These are phyloP conservation scores for Xiphophorus hellerii DNA, from an alignment of 2,113 vertebrate genomes.

Conservation along the genomic window DNA sequence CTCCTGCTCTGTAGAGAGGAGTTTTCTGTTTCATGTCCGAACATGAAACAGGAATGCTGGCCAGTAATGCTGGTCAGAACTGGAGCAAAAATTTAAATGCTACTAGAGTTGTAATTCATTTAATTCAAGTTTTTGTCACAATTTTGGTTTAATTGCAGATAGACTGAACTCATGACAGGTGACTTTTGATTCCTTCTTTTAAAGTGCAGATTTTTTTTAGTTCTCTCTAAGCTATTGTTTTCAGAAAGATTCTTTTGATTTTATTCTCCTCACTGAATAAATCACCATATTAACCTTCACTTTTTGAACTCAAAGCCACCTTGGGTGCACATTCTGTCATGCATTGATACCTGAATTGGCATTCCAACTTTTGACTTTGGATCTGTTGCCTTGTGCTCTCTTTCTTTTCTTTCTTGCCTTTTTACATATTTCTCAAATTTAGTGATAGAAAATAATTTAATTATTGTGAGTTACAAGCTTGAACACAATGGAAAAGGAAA, in stretches of 20 bases:
- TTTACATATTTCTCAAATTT: background rate
- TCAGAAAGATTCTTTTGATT: background rate
- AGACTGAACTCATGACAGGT: background rate
- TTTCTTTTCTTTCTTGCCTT: background rate
- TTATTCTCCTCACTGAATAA: background rate
- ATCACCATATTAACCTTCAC: background rate
- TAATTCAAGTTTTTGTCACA: background rate
- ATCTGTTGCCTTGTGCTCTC: background rate
- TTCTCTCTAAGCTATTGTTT: too few species aligned
- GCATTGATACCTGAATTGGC: background rate
- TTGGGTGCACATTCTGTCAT: background rate
- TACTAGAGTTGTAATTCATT: background rate
- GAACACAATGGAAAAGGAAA: background rate
- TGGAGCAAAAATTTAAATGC: background rate
- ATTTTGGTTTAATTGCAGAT: background rate
- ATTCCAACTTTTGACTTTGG: background rate
- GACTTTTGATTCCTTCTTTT: too few species aligned
- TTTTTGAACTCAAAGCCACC: background rate
- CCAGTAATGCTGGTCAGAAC: background rate
- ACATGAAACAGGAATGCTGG: background rate
- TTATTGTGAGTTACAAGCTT: background rate
- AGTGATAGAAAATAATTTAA: background rate
- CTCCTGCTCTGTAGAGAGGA: background rate
- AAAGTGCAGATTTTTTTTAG: too few species aligned
- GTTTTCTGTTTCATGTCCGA: background rate